Base-by-base conservation (phyloP, 2,113 vertebrate genomes). In the Nothocercus julius region DNA sequence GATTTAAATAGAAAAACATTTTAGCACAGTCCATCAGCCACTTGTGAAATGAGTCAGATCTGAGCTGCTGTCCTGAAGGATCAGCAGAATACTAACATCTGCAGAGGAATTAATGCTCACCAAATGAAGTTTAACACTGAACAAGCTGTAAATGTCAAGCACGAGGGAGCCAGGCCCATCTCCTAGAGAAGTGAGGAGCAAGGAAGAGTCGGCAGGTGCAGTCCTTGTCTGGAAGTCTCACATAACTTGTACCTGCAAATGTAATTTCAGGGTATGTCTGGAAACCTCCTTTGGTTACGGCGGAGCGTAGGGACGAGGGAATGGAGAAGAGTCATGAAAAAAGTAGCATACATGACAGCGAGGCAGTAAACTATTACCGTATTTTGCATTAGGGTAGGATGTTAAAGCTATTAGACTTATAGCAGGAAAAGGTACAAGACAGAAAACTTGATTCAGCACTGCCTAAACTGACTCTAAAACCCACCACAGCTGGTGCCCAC, bases 41-140 rank as follows among this genome's bases (percentile, higher is more conserved):
- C 64, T 70, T 80, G 78, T 64, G 85, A 93, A 95, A 95, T 83
- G 9, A 92, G 24, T 74, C 73, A 67, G 72, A 93, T 91, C n/a
- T 45, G 45, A 77, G 75, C 17, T 44, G 51, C 22, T 1, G 11
- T 34, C 36, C 67, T 80, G 11, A 38, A 89, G 66, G 32, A 77
- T 66, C 54, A 32, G 42, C 59, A 25, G 75, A 90, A 93, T 51
- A 63, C 59, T 80, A 94, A 92, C 72, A 74, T 73, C 79, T 59
- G 87, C 59, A 70, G 70, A 53, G 36, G 38, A 59, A 69, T 74
- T 85, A 76, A 81, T 54, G 28, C 34, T 80, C 93, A 63, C 59
- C 64, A 82, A 82, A 87, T 24, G 16, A 64, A 89, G 27, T 74
- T 74, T 79, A 69, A 27, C n/a, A 58, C 28, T 32, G 49, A 74